A percentile compares a stretch with the other conserved stretches of the same genome.
phyloP scores from a whole-genome alignment of 2,888 invertebrate genomes.

The Lithophane leautieri region DNA sequence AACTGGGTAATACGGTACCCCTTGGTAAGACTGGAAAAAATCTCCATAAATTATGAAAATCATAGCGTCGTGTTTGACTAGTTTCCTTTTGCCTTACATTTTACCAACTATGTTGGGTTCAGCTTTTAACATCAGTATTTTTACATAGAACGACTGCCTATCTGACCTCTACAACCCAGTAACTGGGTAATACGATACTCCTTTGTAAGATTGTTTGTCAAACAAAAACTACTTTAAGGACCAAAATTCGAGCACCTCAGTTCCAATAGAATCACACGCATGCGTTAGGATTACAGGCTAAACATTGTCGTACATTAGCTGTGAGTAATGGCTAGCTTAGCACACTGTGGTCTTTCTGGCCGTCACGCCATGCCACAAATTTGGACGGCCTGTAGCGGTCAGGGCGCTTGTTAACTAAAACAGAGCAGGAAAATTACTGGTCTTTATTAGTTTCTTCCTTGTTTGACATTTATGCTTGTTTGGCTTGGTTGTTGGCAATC shows the following conservation, averaged over 20 bases:
- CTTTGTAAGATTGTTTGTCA: neutral
- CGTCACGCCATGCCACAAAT: constrained; percentile 59
- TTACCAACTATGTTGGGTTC: neutral
- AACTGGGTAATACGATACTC: neutral
- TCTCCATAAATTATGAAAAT: neutral
- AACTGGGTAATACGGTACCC: too few relatives aligned
- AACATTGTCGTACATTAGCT: constrained; percentile 77
- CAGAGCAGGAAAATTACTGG: constrained; percentile 18
- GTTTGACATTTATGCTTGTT: neutral
- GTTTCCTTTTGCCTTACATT: neutral
- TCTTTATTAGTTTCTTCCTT: constrained; percentile 11
- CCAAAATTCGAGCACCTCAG: constrained; percentile 30
- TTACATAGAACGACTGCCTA: neutral
- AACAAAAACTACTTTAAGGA: neutral
- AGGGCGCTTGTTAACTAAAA: constrained; percentile 31
- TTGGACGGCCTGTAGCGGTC: constrained; percentile 36
- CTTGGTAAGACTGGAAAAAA: too few relatives aligned
- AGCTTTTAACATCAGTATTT: neutral
- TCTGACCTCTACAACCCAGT: neutral
- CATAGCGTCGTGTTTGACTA: too few relatives aligned
- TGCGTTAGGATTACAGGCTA: constrained; percentile 73
- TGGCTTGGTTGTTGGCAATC: neutral
- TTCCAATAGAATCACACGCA: constrained; percentile 65
- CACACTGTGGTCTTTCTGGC: constrained; percentile 66
- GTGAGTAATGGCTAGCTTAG: constrained; percentile 81